A percentile compares a stretch with the other conserved stretches of the same genome.
These are phyloP conservation scores for Epizoanthus stellaris DNA, from an alignment of 92 coral and sea anemone genomes.

Conservation along the genomic window DNA sequence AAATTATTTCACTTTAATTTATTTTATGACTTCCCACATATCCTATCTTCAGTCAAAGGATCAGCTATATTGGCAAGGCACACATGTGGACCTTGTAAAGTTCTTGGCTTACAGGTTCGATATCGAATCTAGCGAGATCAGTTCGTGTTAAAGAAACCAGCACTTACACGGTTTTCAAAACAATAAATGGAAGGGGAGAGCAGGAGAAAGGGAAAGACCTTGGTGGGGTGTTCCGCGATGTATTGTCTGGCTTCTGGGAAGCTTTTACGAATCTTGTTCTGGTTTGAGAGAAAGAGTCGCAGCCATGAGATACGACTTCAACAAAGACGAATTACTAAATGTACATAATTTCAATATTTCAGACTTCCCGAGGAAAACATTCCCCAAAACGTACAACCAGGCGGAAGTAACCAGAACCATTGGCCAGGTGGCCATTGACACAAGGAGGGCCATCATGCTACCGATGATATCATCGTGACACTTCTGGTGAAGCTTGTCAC, in stretches of 20 bases:
- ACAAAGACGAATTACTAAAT: conserved; percentile 40
- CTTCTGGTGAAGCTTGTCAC: too few relatives aligned
- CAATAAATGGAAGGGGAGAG: conserved; percentile 34
- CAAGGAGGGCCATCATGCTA: conserved; percentile 47
- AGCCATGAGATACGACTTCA: conserved; percentile 62
- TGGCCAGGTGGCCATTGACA: conserved; percentile 63
- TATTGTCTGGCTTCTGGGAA: conserved; percentile 59
- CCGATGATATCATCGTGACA: too few relatives aligned
- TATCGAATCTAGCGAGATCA: too few relatives aligned
- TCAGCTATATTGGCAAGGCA: too few relatives aligned
- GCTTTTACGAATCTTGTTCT: conserved; percentile 64
- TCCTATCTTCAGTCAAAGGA: too few relatives aligned
- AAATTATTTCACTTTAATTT: too few relatives aligned
- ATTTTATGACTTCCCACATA: too few relatives aligned
- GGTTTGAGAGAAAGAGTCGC: conserved; percentile 65
- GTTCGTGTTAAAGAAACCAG: too few relatives aligned
- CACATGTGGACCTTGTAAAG: too few relatives aligned
- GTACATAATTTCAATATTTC: conserved; percentile 6
- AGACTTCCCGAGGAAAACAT: conserved; percentile 46
- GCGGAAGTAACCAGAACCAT: conserved; percentile 38
- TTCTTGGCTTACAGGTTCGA: too few relatives aligned
- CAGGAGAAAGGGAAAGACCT: conserved; percentile 35
- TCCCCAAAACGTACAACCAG: conserved; percentile 30
- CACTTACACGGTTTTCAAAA: too few relatives aligned
- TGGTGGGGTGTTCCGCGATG: conserved; percentile 55